These are phyloP conservation scores for Cheiracanthium punctorium DNA, from an alignment of 2,888 invertebrate species.

Conservation along the genomic window DNA sequence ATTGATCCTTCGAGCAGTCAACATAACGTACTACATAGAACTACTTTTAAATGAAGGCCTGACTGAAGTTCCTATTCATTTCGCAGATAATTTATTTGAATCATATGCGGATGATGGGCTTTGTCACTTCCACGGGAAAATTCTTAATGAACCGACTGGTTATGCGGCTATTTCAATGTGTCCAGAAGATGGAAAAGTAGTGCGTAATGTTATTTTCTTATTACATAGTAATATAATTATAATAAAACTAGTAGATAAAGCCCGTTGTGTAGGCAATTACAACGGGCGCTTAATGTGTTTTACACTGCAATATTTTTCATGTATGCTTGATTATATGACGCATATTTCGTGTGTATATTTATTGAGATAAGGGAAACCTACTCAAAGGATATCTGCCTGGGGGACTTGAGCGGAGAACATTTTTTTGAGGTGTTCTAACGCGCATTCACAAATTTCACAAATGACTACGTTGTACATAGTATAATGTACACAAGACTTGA, in stretches of 20 bases:
- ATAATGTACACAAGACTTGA: too few relatives aligned
- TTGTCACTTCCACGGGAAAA: slow-evolving; percentile 36
- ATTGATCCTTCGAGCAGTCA: not conserved
- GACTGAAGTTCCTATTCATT: not conserved
- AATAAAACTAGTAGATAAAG: not conserved
- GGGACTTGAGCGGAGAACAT: too few relatives aligned
- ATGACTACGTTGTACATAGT: too few relatives aligned
- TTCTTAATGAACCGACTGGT: slow-evolving; percentile 21
- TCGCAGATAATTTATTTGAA: not conserved
- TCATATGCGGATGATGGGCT: not conserved
- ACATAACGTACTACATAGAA: slow-evolving; percentile 30
- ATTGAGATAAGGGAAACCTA: too few relatives aligned
- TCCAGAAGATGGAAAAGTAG: slow-evolving; percentile 23
- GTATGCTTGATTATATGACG: too few relatives aligned
- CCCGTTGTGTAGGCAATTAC: not conserved
- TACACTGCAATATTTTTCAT: too few relatives aligned
- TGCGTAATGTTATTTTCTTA: too few relatives aligned
- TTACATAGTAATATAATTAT: not conserved
- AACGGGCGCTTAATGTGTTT: too few relatives aligned
- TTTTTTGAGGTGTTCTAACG: too few relatives aligned
- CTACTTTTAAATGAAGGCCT: slow-evolving; percentile 30
- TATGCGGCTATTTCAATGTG: slow-evolving; percentile 31
- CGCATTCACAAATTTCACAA: too few relatives aligned
- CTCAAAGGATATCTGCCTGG: too few relatives aligned
- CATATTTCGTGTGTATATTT: too few relatives aligned